A percentile compares a stretch with the other conserved stretches of the same genome.
Evolutionary conservation across 64 coral and sea anemone species (phyloP).

Genomic region (Actinia tenebrosa): DNA sequence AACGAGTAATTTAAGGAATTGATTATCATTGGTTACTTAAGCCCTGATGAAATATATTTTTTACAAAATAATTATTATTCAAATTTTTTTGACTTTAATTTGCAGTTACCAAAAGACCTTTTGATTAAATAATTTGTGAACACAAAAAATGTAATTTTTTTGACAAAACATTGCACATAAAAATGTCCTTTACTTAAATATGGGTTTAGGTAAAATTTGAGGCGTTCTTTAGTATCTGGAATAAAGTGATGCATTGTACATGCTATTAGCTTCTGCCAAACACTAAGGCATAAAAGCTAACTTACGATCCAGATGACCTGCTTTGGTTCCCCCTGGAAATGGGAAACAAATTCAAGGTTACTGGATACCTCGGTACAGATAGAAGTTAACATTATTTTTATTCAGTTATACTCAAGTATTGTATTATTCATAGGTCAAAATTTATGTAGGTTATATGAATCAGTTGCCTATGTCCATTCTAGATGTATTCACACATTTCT

Average conservation of each 20-base stretch:
- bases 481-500: background rate
- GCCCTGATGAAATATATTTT: constrained; percentile 11
- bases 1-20: no score
- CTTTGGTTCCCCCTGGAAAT: constrained; percentile 3
- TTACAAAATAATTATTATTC: background rate
- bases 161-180: no score
- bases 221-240: background rate
- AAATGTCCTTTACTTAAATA: no score
- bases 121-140: background rate
- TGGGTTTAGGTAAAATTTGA: no score
- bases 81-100: background rate
- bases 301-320: constrained; percentile 16
- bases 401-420: background rate
- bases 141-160: background rate
- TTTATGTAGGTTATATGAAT: background rate
- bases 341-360: constrained; percentile 19
- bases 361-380: background rate
- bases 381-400: background rate
- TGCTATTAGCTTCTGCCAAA: background rate
- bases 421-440: background rate
- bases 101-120: background rate
- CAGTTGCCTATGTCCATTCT: background rate
- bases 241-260: constrained; percentile 5
- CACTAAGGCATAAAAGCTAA: constrained; percentile 4
- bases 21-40: background rate